Evolutionary conservation across 2,888 invertebrate genomes (phyloP).

Genomic region (Melangyna quadrimaculata): DNA sequence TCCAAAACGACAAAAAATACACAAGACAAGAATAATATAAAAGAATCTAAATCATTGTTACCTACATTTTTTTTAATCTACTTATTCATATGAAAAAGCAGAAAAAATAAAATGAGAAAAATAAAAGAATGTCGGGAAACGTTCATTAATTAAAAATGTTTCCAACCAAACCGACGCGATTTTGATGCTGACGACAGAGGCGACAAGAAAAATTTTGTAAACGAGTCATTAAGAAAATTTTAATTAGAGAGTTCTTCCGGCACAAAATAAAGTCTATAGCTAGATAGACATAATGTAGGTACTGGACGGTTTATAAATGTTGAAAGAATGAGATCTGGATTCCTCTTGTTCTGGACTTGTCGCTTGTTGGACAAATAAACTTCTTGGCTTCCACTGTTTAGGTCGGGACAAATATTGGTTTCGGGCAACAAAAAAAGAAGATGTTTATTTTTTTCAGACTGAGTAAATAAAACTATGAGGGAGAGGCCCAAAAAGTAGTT

Average conservation of each 20-base stretch:
- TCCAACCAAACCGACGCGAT: slow-evolving; percentile 53
- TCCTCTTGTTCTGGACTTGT: not conserved
- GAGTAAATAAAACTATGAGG: too few relatives aligned
- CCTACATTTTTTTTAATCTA: slow-evolving; percentile 27
- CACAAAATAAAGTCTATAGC: not conserved
- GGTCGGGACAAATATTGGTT: too few relatives aligned
- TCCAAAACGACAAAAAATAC: not conserved
- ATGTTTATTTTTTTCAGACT: too few relatives aligned
- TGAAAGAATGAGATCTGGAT: not conserved
- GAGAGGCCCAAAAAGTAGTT: too few relatives aligned
- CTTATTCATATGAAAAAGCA: slow-evolving; percentile 36
- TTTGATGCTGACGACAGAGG: slow-evolving; percentile 25
- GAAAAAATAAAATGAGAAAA: not conserved
- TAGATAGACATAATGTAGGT: not conserved
- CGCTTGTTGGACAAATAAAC: not conserved
- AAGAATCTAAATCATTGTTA: slow-evolving; percentile 32
- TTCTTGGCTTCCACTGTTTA: not conserved
- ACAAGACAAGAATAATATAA: slow-evolving; percentile 23
- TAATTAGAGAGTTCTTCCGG: slow-evolving; percentile 16
- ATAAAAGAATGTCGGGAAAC: slow-evolving; percentile 20
- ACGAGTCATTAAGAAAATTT: slow-evolving; percentile 70
- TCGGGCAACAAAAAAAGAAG: too few relatives aligned
- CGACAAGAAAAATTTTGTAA: slow-evolving; percentile 63
- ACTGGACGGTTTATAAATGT: not conserved
- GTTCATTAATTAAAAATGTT: slow-evolving; percentile 72